Evolutionary conservation across 1,140 invertebrate species (phyloP), one percentile per base, ranked within the genome.

Genomic region (Apocrypta bakeri): DNA sequence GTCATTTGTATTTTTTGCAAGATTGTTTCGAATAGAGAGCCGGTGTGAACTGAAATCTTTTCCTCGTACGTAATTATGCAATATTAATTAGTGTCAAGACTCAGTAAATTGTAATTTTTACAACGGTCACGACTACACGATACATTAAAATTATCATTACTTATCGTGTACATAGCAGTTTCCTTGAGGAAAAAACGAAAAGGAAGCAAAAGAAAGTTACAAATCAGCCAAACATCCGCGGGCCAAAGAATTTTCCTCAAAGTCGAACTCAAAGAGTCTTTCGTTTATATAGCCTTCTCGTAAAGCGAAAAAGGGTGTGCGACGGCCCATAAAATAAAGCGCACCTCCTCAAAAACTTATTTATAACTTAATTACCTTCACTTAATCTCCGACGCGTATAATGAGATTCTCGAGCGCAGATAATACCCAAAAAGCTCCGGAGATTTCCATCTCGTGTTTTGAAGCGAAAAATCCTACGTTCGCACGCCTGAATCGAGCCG

Each of bases 301-400:
- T 68, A 68, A 68, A 29, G 12, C 64, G 29, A 68, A 68, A n/a
- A 68, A 68, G 64, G 64, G 48, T 21, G 48, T 56, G 14, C 48
- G 48, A 56, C n/a, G 48, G 48, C 17, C 48, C 63, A 56, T 42
- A 69, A 69, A 69, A 31, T n/a, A 40, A 42, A 27, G 31, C 25
- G 1, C 48, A 40, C 21, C 71, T 3, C 29, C 17, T n/a, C 31
- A 37, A 64, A 61, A 64, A 66, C 21, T 66, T 80, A 81, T 76
- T 84, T 80, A 76, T 66, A 81, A 73, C 81, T 82, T 82, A 82
- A 82, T 82, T 77, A 68, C 31, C n/a, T 71, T 64, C 40, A 33
- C 29, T 27, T 75, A 68, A 75, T 81, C 72, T 69, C 8, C 79
- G 37, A 21, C 63, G 33, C 12, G 21, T 42, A 37, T 37, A 73